Evolutionary conservation across 2,797 vertebrate species (phyloP).

Genomic region (Delichon dasypus): DNA sequence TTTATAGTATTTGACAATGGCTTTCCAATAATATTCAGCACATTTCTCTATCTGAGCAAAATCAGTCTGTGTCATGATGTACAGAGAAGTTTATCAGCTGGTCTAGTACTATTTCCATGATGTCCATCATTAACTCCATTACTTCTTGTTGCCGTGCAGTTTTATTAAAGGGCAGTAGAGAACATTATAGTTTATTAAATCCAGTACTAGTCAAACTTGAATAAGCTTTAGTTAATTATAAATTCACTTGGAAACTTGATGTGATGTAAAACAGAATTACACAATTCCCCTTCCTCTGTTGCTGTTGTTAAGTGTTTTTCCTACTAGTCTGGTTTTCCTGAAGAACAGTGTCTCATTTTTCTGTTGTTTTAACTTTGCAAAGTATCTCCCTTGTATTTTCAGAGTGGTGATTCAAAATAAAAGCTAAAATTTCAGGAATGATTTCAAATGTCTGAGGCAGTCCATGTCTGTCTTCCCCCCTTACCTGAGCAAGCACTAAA

Average conservation of each 20-base stretch:
- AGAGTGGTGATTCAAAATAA: neutral
- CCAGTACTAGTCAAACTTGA: conserved; percentile 42
- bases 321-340: neutral
- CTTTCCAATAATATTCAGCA: neutral
- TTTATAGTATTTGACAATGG: neutral
- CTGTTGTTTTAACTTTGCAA: neutral
- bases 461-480: neutral
- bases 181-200: neutral
- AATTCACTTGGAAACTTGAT: conserved; percentile 31
- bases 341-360: neutral
- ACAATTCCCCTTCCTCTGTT: neutral
- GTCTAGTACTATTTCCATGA: neutral
- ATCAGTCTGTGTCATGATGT: neutral
- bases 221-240: conserved; percentile 47
- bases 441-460: neutral
- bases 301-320: neutral
- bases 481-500: neutral
- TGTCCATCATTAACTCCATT: neutral
- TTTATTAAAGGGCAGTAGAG: conserved; percentile 32
- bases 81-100: neutral
- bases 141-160: neutral
- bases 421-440: neutral
- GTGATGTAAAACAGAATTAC: neutral
- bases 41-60: neutral
- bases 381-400: neutral